A percentile compares a stretch with the other conserved stretches of the same genome.
Conservation (phyloP, 2,797 vertebrate species). For the Martes flavigula region DNA sequence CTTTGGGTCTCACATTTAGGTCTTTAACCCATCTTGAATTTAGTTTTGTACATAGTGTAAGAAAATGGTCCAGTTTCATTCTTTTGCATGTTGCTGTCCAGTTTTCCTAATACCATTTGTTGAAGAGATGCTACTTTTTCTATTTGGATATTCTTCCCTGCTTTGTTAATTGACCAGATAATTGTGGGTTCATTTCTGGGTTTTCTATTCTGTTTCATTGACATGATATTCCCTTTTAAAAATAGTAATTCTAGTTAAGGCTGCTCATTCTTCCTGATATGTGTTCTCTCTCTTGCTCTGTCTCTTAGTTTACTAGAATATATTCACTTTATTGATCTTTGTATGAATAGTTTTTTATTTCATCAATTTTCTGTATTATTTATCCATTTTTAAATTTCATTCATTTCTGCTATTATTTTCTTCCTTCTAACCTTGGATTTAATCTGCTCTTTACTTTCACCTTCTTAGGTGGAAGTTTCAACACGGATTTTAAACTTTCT, state of each 20-base stretch:
- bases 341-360: neutral
- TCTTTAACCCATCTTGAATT: neutral
- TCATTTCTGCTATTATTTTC: neutral
- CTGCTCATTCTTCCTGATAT: neutral
- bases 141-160: neutral
- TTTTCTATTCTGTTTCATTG: neutral
- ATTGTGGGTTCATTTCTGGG: neutral
- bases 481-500: neutral
- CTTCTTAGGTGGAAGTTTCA: neutral
- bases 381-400: neutral
- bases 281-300: neutral
- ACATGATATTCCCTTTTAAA: neutral
- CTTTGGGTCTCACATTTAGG: neutral
- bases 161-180: neutral
- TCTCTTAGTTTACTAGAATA: neutral
- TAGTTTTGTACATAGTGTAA: neutral
- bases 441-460: neutral
- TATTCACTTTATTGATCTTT: neutral
- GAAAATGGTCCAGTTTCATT: neutral
- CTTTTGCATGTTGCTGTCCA: neutral
- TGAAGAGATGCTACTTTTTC: neutral
- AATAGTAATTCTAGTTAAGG: neutral
- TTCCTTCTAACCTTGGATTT: neutral
- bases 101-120: neutral
- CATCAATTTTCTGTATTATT: neutral